Evolutionary conservation across 2,113 vertebrate species (phyloP), one percentile per base, ranked within the genome.

Genomic region (Vulpes lagopus): DNA sequence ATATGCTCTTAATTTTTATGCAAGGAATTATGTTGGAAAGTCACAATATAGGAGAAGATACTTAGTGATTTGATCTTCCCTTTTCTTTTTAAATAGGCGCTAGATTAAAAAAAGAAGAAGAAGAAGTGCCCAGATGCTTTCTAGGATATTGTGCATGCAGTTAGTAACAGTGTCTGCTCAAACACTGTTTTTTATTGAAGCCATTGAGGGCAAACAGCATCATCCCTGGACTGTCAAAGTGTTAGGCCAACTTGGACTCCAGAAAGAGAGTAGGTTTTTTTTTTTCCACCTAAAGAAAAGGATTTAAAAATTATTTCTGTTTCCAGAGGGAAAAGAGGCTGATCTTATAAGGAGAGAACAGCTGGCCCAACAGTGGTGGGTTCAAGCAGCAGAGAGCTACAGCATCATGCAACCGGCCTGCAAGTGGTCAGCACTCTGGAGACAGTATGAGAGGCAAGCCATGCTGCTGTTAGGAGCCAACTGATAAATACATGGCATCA

Each of bases 381-480:
- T 8, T 6, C 67, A 53, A 69, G 64, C 2, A 0, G 57, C 57
- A n/a, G 88, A 85, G 59, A 96, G 76, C 87, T 85, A 30, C 38
- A 59, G 79, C 32, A 11, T 10, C 95, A 96, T 64, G 96, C 95
- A 96, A 60, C 22, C 3, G 35, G 67, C 57, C 69, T 80, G 51
- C 53, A 14, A 53, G 32, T 0, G 1, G 60, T 67, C 19, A 27
- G 92, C 23, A 35, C 43, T 53, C 12, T n/a, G 67, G 76, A 57
- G 35, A 27, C 0, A 17, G 35, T 53, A 16, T 3, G 2, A 11
- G 27, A 79, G 62, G 86, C 86, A 60, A 89, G 97, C 87, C 49
- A 11, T 1, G 2, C 38, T 20, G 51, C 11, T 38, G 14, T 15
- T 43, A 93, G 92, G 91, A 91, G 92, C 90, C 86, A 67, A 0